Percentiles rank a stretch among this genome's conserved stretches.
These are phyloP conservation scores for Drosophila elegans DNA, from an alignment of 1,140 invertebrate species.

Conservation along the genomic window DNA sequence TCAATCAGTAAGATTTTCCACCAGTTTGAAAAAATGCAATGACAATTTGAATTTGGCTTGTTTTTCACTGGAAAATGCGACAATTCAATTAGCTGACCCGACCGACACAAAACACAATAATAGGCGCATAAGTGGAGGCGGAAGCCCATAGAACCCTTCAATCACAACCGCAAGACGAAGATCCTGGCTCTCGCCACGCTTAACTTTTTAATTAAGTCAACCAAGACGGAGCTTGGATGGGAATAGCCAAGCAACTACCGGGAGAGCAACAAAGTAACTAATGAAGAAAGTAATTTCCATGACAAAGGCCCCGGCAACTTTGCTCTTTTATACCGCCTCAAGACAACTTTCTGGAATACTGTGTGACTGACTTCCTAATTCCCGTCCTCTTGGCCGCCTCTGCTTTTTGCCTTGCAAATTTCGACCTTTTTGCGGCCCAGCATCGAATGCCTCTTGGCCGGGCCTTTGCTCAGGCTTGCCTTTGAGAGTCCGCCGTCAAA, in stretches of 20 bases:
- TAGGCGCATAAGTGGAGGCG: conserved; percentile 46
- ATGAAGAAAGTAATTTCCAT: conserved; percentile 81
- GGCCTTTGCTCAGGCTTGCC: conserved; percentile 21
- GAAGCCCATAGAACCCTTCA: conserved; percentile 32
- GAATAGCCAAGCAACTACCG: conserved; percentile 4
- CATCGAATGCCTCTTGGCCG: conserved; percentile 22
- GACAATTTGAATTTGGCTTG: too few relatives aligned
- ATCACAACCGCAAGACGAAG: conserved; percentile 27
- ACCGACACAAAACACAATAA: conserved; percentile 48
- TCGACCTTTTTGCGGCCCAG: conserved; percentile 60
- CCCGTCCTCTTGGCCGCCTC: conserved; percentile 28
- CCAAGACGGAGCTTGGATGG: conserved; percentile 28
- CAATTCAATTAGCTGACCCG: conserved; percentile 53
- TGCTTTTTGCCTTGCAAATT: conserved; percentile 51
- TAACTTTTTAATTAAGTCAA: conserved; percentile 84
- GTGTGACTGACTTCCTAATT: conserved; percentile 53
- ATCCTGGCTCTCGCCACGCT: conserved; percentile 39
- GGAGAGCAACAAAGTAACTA: conserved; percentile 66
- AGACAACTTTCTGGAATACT: conserved; percentile 44
- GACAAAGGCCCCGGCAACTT: conserved; percentile 64
- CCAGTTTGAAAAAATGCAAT: neutral
- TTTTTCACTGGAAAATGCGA: conserved; percentile 1
- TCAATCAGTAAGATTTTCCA: neutral
- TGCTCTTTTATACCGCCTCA: conserved; percentile 35
- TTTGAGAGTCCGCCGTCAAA: conserved; percentile 41